These are phyloP conservation scores for Crocidura indochinensis DNA, from an alignment of 2,797 vertebrate genomes.

Conservation along the genomic window DNA sequence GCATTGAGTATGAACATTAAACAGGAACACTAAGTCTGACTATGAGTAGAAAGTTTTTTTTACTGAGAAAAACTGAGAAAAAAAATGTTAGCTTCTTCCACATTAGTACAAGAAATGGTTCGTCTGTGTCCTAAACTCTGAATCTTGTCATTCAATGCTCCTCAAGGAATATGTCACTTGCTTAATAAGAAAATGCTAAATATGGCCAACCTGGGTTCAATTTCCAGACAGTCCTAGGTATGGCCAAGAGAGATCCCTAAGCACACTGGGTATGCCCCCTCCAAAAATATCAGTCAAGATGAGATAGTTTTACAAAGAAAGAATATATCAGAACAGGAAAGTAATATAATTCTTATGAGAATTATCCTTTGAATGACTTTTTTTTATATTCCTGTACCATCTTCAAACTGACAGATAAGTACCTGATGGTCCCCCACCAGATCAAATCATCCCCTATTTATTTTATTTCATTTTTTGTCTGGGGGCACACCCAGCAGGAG, in stretches of 20 bases:
- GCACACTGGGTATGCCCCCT: too few relatives aligned
- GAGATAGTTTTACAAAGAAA: too few relatives aligned
- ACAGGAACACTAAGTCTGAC: neutral
- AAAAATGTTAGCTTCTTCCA: neutral
- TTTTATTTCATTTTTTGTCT: neutral
- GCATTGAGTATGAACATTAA: too few relatives aligned
- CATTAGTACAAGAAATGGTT: neutral
- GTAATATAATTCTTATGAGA: too few relatives aligned
- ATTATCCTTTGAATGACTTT: neutral
- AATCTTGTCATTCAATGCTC: neutral
- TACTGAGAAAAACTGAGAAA: too few relatives aligned
- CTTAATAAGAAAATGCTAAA: conserved; percentile 36
- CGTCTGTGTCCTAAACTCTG: neutral
- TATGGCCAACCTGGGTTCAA: too few relatives aligned
- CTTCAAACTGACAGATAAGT: neutral
- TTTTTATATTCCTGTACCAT: neutral
- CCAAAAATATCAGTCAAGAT: too few relatives aligned
- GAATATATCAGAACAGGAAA: too few relatives aligned
- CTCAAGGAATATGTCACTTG: neutral
- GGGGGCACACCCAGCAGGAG: too few relatives aligned
- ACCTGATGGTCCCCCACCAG: neutral
- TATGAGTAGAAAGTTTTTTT: neutral
- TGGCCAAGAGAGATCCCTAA: too few relatives aligned
- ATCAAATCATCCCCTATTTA: neutral
- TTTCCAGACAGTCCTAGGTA: too few relatives aligned